Evolutionary conservation across 2,888 invertebrate genomes (phyloP).

Genomic region (Cantharis rustica): DNA sequence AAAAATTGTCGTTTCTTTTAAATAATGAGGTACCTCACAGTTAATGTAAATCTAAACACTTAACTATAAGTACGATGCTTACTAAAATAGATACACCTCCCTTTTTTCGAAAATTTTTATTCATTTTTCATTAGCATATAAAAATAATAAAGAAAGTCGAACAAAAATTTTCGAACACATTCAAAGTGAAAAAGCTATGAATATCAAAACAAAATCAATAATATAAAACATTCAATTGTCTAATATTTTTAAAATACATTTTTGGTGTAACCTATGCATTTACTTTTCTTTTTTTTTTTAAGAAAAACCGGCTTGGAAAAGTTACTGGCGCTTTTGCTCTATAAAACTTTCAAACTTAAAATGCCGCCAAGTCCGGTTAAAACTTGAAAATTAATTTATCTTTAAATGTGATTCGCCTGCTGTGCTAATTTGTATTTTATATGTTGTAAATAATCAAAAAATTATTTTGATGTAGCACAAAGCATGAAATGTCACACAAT

Average conservation of each 20-base stretch:
- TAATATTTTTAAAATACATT: conserved; percentile 8
- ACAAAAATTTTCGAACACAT: conserved; percentile 16
- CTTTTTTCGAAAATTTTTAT: conserved; percentile 12
- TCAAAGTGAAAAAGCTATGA: conserved; percentile 19
- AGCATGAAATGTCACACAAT: background rate
- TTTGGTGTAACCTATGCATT: conserved; percentile 16
- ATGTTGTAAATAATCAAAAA: background rate
- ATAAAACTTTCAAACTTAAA: background rate
- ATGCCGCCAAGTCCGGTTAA: background rate
- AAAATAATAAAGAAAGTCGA: conserved; percentile 6
- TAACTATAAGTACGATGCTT: conserved; percentile 18
- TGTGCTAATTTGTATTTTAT: background rate
- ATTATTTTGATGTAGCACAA: background rate
- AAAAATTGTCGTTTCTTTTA: conserved; percentile 8
- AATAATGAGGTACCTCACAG: conserved; percentile 13
- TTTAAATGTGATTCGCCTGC: background rate
- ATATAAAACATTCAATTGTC: conserved; percentile 24
- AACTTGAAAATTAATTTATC: background rate
- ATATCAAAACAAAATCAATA: conserved; percentile 22
- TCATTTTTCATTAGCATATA: conserved; percentile 8
- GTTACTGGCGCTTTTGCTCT: background rate
- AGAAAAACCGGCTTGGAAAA: conserved; percentile 3
- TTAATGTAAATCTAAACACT: conserved; percentile 9
- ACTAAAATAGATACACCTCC: conserved; percentile 7
- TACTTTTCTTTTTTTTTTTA: background rate